Percentiles rank a stretch among this genome's conserved stretches.
These are phyloP conservation scores for Numenius phaeopus DNA, from an alignment of 2,797 vertebrate genomes.

Conservation along the genomic window DNA sequence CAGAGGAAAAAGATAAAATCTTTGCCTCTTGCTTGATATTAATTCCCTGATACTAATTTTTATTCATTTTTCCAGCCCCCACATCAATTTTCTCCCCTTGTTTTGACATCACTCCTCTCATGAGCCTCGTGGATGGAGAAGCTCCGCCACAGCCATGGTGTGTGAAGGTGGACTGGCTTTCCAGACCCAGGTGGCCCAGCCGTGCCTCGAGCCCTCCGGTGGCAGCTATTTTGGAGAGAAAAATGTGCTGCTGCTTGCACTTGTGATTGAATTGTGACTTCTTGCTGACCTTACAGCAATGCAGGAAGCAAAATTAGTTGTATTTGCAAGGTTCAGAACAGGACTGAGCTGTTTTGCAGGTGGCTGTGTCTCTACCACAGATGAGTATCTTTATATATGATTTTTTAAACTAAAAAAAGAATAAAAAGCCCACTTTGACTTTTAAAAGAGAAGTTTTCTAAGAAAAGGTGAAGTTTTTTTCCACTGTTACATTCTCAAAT, in stretches of 20 bases:
- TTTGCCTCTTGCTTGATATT: neutral
- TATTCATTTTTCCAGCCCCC: neutral
- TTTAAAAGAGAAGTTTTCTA: neutral
- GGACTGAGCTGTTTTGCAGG: neutral
- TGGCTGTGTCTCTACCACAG: neutral
- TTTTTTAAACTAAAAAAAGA: neutral
- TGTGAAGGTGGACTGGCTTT: neutral
- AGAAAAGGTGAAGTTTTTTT: neutral
- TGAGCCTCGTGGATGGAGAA: neutral
- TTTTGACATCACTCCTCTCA: neutral
- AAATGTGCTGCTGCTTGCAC: neutral
- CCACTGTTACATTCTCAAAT: neutral
- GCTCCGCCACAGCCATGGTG: neutral
- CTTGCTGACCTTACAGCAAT: neutral
- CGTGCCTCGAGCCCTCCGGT: fast-evolving
- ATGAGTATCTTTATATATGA: neutral
- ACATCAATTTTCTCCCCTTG: neutral
- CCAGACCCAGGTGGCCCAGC: neutral
- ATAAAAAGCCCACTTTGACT: neutral
- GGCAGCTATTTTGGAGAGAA: slow-evolving; percentile 10
- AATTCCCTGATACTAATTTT: neutral
- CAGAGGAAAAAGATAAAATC: neutral
- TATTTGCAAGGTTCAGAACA: neutral
- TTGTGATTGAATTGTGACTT: neutral
- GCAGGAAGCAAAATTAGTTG: neutral